A percentile compares a stretch with the other conserved stretches of the same genome.
These are phyloP conservation scores for Muntiacus muntjak DNA, from an alignment of 2,113 vertebrate genomes.

Conservation along the genomic window DNA sequence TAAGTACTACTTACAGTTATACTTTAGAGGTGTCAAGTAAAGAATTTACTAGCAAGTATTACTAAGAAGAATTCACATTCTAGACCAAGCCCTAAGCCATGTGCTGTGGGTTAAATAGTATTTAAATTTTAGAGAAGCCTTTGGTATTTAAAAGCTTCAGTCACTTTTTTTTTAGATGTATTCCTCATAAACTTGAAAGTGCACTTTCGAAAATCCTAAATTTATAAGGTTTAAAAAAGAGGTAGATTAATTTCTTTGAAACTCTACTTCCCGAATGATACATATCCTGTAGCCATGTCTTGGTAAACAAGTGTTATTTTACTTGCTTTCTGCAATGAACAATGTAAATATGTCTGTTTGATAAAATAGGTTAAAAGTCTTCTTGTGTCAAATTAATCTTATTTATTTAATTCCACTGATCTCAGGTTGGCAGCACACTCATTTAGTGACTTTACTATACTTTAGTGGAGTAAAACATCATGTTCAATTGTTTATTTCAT, in stretches of 20 bases:
- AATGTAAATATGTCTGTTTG: not conserved
- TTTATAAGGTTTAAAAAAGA: not conserved
- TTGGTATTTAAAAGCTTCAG: not conserved
- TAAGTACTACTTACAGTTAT: not conserved
- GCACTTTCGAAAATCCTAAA: not conserved
- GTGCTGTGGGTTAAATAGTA: not conserved
- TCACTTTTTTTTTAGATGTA: not conserved
- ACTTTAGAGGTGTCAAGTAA: not conserved
- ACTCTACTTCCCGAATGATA: not conserved
- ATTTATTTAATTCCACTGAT: slow-evolving; percentile 28
- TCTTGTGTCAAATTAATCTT: not conserved
- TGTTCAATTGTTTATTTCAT: not conserved
- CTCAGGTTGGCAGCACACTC: not conserved
- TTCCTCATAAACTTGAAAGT: not conserved
- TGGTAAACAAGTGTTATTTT: not conserved
- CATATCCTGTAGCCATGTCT: not conserved
- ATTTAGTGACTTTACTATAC: not conserved
- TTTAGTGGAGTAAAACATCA: not conserved
- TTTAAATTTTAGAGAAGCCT: not conserved
- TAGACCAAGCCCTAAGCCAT: not conserved
- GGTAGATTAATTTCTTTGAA: not conserved
- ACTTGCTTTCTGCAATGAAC: not conserved
- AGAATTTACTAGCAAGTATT: not conserved
- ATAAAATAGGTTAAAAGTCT: not conserved
- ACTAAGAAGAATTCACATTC: not conserved